phyloP scores from a whole-genome alignment of 2,888 invertebrate species.

The Deladenus siricidicola region DNA sequence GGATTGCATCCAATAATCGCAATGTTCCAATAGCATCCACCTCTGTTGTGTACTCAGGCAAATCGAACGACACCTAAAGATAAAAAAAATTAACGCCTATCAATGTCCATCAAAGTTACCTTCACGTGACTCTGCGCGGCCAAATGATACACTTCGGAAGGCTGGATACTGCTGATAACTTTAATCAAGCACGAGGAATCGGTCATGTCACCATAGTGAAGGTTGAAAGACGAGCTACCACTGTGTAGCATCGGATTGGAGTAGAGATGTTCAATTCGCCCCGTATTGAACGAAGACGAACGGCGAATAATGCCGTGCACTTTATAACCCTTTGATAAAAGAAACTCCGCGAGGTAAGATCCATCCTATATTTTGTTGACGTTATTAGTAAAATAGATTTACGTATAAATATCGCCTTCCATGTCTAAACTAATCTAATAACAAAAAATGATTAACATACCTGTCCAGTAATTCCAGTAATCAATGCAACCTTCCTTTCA shows the following conservation, averaged over 20 bases:
- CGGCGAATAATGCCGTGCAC: slow-evolving; percentile 89
- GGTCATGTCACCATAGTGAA: slow-evolving; percentile 97
- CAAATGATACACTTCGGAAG: slow-evolving; percentile 91
- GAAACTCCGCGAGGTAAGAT: slow-evolving; percentile 87
- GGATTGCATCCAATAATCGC: slow-evolving; percentile 78
- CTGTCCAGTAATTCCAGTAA: slow-evolving; percentile 96
- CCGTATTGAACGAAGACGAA: slow-evolving; percentile 72
- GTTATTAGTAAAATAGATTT: slow-evolving; percentile 4
- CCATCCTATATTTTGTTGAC: slow-evolving; percentile 90
- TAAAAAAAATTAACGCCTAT: neutral
- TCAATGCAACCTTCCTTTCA: slow-evolving; percentile 67
- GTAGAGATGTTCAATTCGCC: slow-evolving; percentile 88
- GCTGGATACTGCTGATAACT: slow-evolving; percentile 70
- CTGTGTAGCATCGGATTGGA: slow-evolving; percentile 77
- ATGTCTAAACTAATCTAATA: neutral
- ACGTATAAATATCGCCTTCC: slow-evolving; percentile 5
- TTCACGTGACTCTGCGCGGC: slow-evolving; percentile 99
- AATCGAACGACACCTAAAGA: slow-evolving; percentile 76
- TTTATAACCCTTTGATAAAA: slow-evolving; percentile 78
- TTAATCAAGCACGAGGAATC: slow-evolving; percentile 89
- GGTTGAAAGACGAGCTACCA: slow-evolving; percentile 64
- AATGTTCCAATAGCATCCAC: slow-evolving; percentile 91
- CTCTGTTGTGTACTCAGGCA: slow-evolving; percentile 97
- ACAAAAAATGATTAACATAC: slow-evolving; percentile 58
- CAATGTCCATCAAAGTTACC: slow-evolving; percentile 60